These are phyloP conservation scores for Caradrina clavipalpis DNA, from an alignment of 2,888 invertebrate species.

Conservation along the genomic window DNA sequence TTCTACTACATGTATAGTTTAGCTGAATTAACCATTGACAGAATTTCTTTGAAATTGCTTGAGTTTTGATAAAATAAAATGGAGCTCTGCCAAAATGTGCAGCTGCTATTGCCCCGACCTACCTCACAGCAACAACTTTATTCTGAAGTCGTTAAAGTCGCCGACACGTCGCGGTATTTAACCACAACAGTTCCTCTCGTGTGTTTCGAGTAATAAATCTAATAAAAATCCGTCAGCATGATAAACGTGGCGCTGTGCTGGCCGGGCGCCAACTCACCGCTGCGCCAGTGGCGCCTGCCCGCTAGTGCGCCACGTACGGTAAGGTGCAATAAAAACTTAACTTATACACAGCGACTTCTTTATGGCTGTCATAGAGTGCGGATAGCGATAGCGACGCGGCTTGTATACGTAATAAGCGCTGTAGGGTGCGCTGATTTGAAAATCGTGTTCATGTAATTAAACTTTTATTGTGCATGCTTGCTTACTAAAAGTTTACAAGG, in stretches of 20 bases:
- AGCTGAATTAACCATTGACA: background rate
- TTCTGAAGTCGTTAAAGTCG: constrained; percentile 18
- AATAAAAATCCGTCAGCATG: constrained; percentile 56
- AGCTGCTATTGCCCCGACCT: constrained; percentile 20
- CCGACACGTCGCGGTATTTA: constrained; percentile 19
- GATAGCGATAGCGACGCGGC: constrained; percentile 20
- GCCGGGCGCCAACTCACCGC: constrained; percentile 53
- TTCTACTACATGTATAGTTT: background rate
- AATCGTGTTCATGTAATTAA: background rate
- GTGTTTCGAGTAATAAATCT: constrained; percentile 52
- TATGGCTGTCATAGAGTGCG: constrained; percentile 31
- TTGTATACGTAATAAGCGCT: constrained; percentile 20
- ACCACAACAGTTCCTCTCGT: constrained; percentile 28
- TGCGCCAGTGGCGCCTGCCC: constrained; percentile 28
- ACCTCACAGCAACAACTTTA: constrained; percentile 11
- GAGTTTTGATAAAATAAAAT: background rate
- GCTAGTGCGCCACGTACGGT: constrained; percentile 36
- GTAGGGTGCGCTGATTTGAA: background rate
- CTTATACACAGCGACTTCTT: constrained; percentile 37
- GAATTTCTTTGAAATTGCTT: background rate
- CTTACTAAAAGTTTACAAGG: too few species aligned
- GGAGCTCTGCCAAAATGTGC: constrained; percentile 20
- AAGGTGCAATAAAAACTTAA: constrained; percentile 50
- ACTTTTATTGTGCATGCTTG: background rate
- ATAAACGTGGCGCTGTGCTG: constrained; percentile 42